phyloP scores from a whole-genome alignment of 1,140 invertebrate species.

The Mizuhopecten yessoensis region DNA sequence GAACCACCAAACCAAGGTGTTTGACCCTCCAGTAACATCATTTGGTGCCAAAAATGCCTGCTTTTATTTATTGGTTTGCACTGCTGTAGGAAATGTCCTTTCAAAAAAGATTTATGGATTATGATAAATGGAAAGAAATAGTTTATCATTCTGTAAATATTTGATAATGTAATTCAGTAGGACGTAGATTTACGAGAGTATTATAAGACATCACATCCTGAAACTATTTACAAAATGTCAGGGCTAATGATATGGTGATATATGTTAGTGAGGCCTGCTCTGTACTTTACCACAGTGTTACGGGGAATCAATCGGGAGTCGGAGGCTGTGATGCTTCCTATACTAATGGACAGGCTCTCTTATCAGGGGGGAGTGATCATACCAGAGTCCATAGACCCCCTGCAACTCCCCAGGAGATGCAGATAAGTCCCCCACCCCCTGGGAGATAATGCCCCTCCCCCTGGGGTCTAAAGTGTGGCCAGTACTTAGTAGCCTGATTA shows the following conservation, averaged over 20 bases:
- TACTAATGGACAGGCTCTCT: neutral
- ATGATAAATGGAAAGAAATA: neutral
- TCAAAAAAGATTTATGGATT: neutral
- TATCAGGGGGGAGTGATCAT: neutral
- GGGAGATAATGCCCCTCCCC: conserved; percentile 29
- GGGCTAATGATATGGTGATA: neutral
- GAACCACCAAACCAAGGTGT: too few species aligned
- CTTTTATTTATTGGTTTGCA: conserved; percentile 28
- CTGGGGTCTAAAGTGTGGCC: conserved; percentile 1
- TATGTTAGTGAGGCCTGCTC: neutral
- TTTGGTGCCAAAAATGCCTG: neutral
- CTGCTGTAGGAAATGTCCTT: neutral
- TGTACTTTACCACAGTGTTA: neutral
- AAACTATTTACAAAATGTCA: conserved; percentile 39
- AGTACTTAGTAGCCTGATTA: conserved; percentile 32
- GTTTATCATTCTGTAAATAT: neutral
- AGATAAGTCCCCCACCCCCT: conserved; percentile 21
- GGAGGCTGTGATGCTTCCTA: neutral
- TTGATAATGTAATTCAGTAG: neutral
- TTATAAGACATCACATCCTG: neutral
- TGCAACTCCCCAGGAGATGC: neutral
- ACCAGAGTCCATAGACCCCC: neutral
- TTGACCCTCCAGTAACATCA: neutral
- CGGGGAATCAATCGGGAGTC: neutral
- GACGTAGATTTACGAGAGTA: conserved; percentile 2